A percentile compares a stretch with the other conserved stretches of the same genome.
These are phyloP conservation scores for Desoria tigrina DNA, from an alignment of 2,888 invertebrate genomes.

Conservation along the genomic window DNA sequence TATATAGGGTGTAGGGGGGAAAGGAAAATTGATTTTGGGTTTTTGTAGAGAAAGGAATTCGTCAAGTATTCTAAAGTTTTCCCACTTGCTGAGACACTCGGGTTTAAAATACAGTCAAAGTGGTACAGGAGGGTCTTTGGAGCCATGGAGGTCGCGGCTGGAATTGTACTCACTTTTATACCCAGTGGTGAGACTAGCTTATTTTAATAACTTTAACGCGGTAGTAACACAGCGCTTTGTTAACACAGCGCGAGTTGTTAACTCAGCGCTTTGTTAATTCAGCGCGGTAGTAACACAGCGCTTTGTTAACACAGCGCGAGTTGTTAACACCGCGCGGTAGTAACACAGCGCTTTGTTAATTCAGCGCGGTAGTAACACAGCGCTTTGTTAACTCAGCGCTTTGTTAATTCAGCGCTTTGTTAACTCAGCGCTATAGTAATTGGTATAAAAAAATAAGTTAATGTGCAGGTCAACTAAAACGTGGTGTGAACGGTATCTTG, in stretches of 20 bases:
- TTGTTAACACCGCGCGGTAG: too few relatives aligned
- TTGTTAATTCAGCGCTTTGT: neutral
- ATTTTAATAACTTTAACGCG: neutral
- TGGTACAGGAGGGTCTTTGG: conserved; percentile 83
- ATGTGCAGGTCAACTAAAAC: conserved; percentile 87
- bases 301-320: too few relatives aligned
- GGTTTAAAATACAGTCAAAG: conserved; percentile 86
- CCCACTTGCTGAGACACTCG: conserved; percentile 75
- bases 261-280: neutral
- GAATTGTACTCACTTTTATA: conserved; percentile 71
- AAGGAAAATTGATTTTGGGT: too few relatives aligned
- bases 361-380: conserved; percentile 56
- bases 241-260: too few relatives aligned
- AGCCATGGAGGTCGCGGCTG: conserved; percentile 79
- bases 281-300: neutral
- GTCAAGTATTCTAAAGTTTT: conserved; percentile 96
- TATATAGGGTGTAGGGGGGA: too few relatives aligned
- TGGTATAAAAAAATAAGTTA: too few relatives aligned
- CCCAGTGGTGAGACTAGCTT: conserved; percentile 72
- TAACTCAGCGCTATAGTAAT: too few relatives aligned
- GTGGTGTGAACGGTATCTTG: conserved; percentile 81
- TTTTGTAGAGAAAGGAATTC: conserved; percentile 85
- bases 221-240: conserved; percentile 48
- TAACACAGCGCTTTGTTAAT: neutral
- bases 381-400: too few relatives aligned